phyloP scores from a whole-genome alignment of 37 sponge, comb jelly and placozoan genomes.

The Eunapius fragilis region DNA sequence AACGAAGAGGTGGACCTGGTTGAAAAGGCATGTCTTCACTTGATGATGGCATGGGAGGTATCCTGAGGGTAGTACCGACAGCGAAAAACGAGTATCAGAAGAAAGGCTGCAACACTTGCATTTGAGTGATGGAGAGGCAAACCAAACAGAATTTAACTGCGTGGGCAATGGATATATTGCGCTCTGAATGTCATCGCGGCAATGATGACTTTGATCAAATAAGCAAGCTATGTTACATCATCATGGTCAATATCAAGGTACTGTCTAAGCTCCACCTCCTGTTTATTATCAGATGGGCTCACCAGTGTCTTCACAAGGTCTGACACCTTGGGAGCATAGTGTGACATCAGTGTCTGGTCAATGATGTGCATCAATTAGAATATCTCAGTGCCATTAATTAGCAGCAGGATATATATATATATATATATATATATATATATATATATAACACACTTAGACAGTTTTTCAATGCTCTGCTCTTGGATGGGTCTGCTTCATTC shows the following conservation, averaged over 20 bases:
- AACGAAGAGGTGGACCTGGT: too few relatives aligned
- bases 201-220: background rate
- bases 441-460: constrained; percentile 96
- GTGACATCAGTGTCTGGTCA: constrained; percentile 76
- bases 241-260: constrained; percentile 49
- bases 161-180: too few relatives aligned
- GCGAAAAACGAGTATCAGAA: too few relatives aligned
- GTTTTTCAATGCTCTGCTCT: constrained; percentile 85
- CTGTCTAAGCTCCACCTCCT: constrained; percentile 56
- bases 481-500: constrained; percentile 75
- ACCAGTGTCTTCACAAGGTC: constrained; percentile 55
- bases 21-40: too few relatives aligned
- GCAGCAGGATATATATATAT: too few relatives aligned
- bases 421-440: constrained; percentile 45
- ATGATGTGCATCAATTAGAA: background rate
- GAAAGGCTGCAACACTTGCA: too few relatives aligned
- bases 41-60: too few relatives aligned
- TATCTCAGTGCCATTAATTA: background rate
- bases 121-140: too few relatives aligned
- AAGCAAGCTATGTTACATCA: constrained; percentile 17
- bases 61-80: too few relatives aligned
- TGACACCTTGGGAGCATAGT: constrained; percentile 80
- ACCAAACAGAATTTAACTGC: too few relatives aligned
- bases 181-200: background rate
- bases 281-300: constrained; percentile 34